Evolutionary conservation across 2,888 invertebrate species (phyloP).

Genomic region (Lepetodrilus schrolli): DNA sequence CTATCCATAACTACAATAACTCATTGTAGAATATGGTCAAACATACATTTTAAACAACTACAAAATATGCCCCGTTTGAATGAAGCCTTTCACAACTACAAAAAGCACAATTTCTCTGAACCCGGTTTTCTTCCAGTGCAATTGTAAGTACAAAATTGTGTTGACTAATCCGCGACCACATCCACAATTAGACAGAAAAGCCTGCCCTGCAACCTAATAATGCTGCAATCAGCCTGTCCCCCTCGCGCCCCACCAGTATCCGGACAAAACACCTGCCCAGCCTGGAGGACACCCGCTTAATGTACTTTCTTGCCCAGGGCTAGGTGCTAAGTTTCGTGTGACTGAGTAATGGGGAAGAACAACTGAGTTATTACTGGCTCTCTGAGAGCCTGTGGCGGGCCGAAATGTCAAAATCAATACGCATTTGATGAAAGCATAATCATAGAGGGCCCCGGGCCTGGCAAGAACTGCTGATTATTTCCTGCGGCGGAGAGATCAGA

Average conservation of each 20-base stretch:
- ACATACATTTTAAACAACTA: too few species aligned
- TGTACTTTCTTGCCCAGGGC: constrained; percentile 29
- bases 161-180: constrained; percentile 4
- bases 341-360: constrained; percentile 29
- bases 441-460: constrained; percentile 35
- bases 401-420: constrained; percentile 40
- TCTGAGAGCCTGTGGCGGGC: constrained; percentile 1
- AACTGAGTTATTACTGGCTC: constrained; percentile 35
- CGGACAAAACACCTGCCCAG: constrained; percentile 31
- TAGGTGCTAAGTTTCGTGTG: constrained; percentile 26
- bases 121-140: neutral
- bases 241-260: neutral
- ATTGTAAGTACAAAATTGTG: constrained; percentile 24
- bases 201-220: neutral
- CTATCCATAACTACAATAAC: too few species aligned
- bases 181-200: constrained; percentile 14
- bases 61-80: too few species aligned
- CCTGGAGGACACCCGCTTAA: constrained; percentile 9
- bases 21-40: too few species aligned
- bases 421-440: constrained; percentile 47
- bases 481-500: constrained; percentile 27
- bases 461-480: constrained; percentile 20
- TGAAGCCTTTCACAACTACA: too few species aligned
- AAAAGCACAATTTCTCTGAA: too few species aligned
- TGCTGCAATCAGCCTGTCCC: constrained; percentile 9